Conservation (phyloP, 1,140 invertebrate genomes). For the Arctopsyche grandis region DNA sequence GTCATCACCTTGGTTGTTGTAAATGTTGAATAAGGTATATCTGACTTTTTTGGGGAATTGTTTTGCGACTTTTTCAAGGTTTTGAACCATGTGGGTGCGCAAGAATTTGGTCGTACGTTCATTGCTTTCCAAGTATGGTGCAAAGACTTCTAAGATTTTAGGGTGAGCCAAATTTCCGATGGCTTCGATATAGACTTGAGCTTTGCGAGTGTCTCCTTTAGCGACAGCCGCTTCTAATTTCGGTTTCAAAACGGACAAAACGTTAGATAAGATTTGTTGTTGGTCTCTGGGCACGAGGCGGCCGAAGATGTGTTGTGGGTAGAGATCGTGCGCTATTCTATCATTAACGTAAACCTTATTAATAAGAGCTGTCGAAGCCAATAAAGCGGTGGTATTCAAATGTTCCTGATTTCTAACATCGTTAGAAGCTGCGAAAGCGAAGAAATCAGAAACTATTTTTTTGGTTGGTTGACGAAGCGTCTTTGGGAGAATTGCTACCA, state of each 20-base stretch:
- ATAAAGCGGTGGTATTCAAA: slow-evolving; percentile 67
- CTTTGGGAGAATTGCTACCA: slow-evolving; percentile 66
- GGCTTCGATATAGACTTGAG: slow-evolving; percentile 71
- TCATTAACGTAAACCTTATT: slow-evolving; percentile 69
- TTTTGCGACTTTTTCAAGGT: slow-evolving; percentile 64
- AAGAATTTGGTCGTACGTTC: slow-evolving; percentile 68
- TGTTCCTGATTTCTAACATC: slow-evolving; percentile 62
- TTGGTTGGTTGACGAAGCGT: slow-evolving; percentile 70
- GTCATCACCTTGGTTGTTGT: slow-evolving; percentile 72
- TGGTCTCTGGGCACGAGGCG: slow-evolving; percentile 60
- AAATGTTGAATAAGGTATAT: slow-evolving; percentile 72
- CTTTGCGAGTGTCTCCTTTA: slow-evolving; percentile 65
- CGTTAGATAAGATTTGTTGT: slow-evolving; percentile 64
- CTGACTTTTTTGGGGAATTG: slow-evolving; percentile 65
- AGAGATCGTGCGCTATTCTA: slow-evolving; percentile 66
- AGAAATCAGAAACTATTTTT: slow-evolving; percentile 70
- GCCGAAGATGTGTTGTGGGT: slow-evolving; percentile 72
- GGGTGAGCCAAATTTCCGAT: slow-evolving; percentile 72
- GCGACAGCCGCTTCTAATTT: slow-evolving; percentile 67
- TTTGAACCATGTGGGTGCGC: slow-evolving; percentile 69
- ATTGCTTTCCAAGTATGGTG: slow-evolving; percentile 75
- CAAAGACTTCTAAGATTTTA: slow-evolving; percentile 68
- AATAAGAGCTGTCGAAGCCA: slow-evolving; percentile 70
- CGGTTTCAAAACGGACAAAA: slow-evolving; percentile 69
- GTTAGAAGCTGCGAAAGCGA: slow-evolving; percentile 64